Base-by-base conservation (phyloP, 2,888 invertebrate genomes). In the Epirrhoe alternata region DNA sequence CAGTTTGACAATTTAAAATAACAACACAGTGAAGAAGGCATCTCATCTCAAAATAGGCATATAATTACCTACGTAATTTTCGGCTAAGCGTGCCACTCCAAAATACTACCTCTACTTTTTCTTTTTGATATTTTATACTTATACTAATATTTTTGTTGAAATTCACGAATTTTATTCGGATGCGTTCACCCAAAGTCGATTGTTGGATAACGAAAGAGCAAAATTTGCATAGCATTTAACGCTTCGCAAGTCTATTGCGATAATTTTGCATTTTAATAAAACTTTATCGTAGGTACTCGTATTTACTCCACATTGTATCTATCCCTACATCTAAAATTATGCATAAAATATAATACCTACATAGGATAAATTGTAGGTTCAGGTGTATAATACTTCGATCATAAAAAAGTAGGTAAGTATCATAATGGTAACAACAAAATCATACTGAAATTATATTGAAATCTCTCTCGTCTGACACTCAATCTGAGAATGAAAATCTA, bases 401-500 rank as follows among this genome's bases (percentile, higher is more conserved):
- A n/a, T n/a, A n/a, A n/a, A n/a, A n/a, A n/a, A n/a, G n/a, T n/a
- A n/a, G n/a, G n/a, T n/a, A n/a, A n/a, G n/a, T n/a, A 24, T 24
- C 24, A 24, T 24, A 24, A 24, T 2, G 1, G 1, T 24, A 24
- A 24, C 24, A 24, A 24, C 24, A 24, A 24, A 24, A 24, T 24
- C 24, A 24, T 24, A 24, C 24, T 24, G 38, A 12, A 42, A 42
- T 12, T 42, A 42, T 12, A 42, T 42, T 42, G 4, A 42, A 42
- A 42, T 42, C 1, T 5, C 12, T 38, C 10, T 12, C 38, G 35
- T 72, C 70, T 74, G 62, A 69, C 74, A 79, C 78, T 77, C 77
- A 78, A 75, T 67, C 66, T 64, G 64, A 61, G 69, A 81, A 78
- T 80, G 78, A 82, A 82, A 82, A 78, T 75, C 72, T 75, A 69